Evolutionary conservation across 2,797 vertebrate species (phyloP), one percentile per base, ranked within the genome.

Genomic region (Decapterus maruadsi): DNA sequence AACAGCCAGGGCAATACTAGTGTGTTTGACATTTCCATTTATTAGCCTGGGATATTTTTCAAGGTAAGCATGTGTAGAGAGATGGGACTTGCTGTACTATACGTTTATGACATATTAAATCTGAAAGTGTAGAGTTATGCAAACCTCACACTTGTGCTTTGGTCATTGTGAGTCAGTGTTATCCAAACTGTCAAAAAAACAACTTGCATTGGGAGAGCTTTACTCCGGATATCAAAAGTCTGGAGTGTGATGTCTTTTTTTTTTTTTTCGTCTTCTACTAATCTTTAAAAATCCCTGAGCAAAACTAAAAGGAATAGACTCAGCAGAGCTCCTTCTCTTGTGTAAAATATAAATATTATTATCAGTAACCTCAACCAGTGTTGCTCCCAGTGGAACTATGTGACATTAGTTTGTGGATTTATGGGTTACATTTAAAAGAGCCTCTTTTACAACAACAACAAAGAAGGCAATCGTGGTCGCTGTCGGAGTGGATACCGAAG

Each of bases 11-110:
- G 34, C 50, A 63, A 64, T 58, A 38, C 67, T 65, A 34, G 43
- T 74, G 12, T 58, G 10, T 68, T 79, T 45, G 55, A 72, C 51
- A 65, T 53, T 56, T 78, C n/a, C 50, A 16, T 78, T 75, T 60
- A 51, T 45, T 46, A 43, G 57, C n/a, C 19, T 8, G 8, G 22
- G 36, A 19, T 46, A 12, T 58, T 66, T 73, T 58, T 48, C 26
- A 53, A 22, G 16, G 20, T 57, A 53, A 62, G 51, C 43, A 26
- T 40, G 22, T 54, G 17, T 0, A 20, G 26, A 68, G 17, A 72
- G 45, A 26, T n/a, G 6, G 29, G 13, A 8, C 43, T 46, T 40
- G 8, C 19, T 22, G 36, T 54, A 12, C 10, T 16, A 29, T 46
- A 45, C 50, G 22, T 17, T 0, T 46, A 13, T 12, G 10, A 48